These are phyloP conservation scores for Neomorphus geoffroyi DNA, from an alignment of 2,797 vertebrate species.

Conservation along the genomic window DNA sequence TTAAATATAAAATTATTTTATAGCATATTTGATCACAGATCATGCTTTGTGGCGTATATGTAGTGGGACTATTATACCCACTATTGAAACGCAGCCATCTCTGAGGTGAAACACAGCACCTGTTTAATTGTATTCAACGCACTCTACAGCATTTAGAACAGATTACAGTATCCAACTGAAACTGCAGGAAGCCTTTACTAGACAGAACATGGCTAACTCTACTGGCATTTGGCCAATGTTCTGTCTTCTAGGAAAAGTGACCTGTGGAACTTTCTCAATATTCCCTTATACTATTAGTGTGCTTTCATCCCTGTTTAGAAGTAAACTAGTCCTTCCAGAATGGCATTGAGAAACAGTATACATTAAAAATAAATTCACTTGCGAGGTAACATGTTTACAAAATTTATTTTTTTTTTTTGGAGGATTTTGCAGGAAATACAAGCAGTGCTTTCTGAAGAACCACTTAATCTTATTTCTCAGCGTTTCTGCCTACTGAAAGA, in stretches of 20 bases:
- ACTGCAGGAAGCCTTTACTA: not conserved
- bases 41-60: not conserved
- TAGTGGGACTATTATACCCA: not conserved
- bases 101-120: not conserved
- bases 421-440: not conserved
- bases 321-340: not conserved
- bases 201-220: not conserved
- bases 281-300: not conserved
- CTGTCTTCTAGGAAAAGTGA: not conserved
- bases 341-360: not conserved
- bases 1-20: not conserved
- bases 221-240: not conserved
- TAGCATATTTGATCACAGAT: not conserved
- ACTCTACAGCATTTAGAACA: not conserved
- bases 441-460: not conserved
- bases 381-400: not conserved
- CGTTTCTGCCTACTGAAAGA: not conserved
- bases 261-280: accelerated
- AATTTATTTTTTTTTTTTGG: not conserved
- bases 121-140: not conserved
- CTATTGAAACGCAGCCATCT: not conserved
- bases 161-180: not conserved
- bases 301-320: not conserved
- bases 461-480: not conserved
- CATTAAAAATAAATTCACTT: not conserved